Evolutionary conservation across 2,113 vertebrate genomes (phyloP), one percentile per base, ranked within the genome.

Genomic region (Diadophis punctatus): DNA sequence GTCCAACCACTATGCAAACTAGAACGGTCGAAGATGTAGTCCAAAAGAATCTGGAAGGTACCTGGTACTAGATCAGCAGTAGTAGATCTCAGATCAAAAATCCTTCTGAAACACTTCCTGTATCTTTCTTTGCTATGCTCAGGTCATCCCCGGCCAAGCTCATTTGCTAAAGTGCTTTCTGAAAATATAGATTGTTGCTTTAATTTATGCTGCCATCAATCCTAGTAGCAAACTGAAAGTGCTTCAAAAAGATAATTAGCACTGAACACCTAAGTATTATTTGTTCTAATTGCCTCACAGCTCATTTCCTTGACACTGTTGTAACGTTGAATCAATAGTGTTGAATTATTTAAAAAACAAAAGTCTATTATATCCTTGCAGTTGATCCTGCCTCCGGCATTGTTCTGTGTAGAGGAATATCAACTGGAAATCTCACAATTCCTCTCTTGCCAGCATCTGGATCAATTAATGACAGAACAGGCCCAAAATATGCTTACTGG

Each of bases 161-260:
- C 20, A 22, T 39, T 4, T 43, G 23, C 22, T 39, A 34, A 25
- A 25, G n/a, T 52, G n/a, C n/a, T 53, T 84, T 74, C 68, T 39
- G 51, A 53, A 97, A 96, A 96, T 96, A 96, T 96, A 96, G 95
- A 96, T 96, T 96, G 87, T 96, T 87, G 92, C 91, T 96, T 90
- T 96, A 95, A 96, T 96, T 96, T 95, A 95, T 96, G 96, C 93
- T 92, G 93, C 94, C 96, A 94, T 96, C 96, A 94, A 94, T 96
- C 96, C 91, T 95, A 96, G 94, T 95, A 91, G 93, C 93, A 84
- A 95, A 96, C 95, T 94, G 94, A 91, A 95, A 90, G 96, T 94
- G 94, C 95, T 95, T 94, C 93, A 95, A 30, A 96, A 96, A 52
- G 48, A 96, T 96, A 95, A 97, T 96, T 96, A 96, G 95, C 95